Evolutionary conservation across 2,797 vertebrate species (phyloP).

Genomic region (Paedocypris micromegethes): DNA sequence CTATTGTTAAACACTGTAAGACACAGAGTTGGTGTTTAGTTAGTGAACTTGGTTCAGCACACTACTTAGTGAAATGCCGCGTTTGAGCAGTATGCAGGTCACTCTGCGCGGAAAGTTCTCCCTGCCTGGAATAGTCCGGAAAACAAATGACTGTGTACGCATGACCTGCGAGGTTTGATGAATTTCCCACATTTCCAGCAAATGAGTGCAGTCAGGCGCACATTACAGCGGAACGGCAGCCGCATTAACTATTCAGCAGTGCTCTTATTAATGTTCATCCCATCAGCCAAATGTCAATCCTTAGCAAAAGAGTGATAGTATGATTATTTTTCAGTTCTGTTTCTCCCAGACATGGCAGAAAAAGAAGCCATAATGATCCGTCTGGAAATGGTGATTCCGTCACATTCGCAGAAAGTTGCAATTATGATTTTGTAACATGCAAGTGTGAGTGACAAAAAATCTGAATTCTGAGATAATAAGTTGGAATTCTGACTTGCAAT

Average conservation of each 20-base stretch:
- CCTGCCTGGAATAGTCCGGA: conserved; percentile 26
- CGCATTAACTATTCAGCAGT: conserved; percentile 53
- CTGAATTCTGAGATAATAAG: too few species aligned
- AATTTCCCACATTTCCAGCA: conserved; percentile 50
- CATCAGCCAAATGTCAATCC: conserved; percentile 44
- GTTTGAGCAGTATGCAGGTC: conserved; percentile 8
- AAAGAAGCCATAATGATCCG: background rate
- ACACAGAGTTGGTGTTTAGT: too few species aligned
- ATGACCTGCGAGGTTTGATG: conserved; percentile 41
- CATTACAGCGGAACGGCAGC: conserved; percentile 47
- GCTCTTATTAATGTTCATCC: conserved; percentile 47
- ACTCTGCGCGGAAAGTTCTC: conserved; percentile 39
- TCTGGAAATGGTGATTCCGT: too few species aligned
- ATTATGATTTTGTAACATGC: too few species aligned
- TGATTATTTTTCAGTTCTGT: conserved; percentile 33
- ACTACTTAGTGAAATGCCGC: background rate
- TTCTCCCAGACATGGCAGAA: conserved; percentile 16
- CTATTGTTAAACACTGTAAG: too few species aligned
- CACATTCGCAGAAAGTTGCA: too few species aligned
- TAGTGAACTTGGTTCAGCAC: conserved; percentile 11
- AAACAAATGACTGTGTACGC: conserved; percentile 42
- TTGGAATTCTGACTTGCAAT: too few species aligned
- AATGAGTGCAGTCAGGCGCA: conserved; percentile 49
- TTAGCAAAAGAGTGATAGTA: conserved; percentile 36
- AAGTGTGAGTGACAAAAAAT: too few species aligned